Evolutionary conservation across 2,888 invertebrate species (phyloP).

Genomic region (Orchesellides sinensis): DNA sequence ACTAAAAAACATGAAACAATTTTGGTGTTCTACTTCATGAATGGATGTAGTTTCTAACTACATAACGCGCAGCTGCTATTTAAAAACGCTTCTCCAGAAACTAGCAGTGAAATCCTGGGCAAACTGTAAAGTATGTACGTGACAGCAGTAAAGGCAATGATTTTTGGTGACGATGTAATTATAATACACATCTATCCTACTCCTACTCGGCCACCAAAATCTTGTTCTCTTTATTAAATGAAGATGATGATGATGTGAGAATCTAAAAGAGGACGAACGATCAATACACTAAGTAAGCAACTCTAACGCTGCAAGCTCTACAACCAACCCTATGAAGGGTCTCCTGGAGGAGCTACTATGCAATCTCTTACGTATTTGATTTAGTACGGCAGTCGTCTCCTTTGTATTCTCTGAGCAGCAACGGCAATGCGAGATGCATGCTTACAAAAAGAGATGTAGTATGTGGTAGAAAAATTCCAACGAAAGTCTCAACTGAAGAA

Average conservation of each 20-base stretch:
- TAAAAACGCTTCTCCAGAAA: not conserved
- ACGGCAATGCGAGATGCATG: not conserved
- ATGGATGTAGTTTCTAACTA: no score
- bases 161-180: conserved; percentile 1
- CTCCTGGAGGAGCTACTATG: not conserved
- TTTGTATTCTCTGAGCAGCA: not conserved
- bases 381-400: not conserved
- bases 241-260: conserved; percentile 15
- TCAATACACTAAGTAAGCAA: not conserved
- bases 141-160: not conserved
- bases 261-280: conserved; percentile 18
- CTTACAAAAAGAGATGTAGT: not conserved
- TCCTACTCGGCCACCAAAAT: conserved; percentile 18
- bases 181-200: conserved; percentile 13
- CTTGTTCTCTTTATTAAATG: not conserved
- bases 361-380: not conserved
- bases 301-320: no score
- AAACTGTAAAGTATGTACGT: not conserved
- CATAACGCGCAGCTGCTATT: no score
- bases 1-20: no score
- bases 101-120: not conserved
- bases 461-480: not conserved
- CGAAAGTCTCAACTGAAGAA: not conserved
- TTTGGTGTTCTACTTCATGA: no score
- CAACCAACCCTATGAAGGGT: not conserved